These are phyloP conservation scores for Poecilobothrus nobilitatus DNA, from an alignment of 2,888 invertebrate species.

Conservation along the genomic window DNA sequence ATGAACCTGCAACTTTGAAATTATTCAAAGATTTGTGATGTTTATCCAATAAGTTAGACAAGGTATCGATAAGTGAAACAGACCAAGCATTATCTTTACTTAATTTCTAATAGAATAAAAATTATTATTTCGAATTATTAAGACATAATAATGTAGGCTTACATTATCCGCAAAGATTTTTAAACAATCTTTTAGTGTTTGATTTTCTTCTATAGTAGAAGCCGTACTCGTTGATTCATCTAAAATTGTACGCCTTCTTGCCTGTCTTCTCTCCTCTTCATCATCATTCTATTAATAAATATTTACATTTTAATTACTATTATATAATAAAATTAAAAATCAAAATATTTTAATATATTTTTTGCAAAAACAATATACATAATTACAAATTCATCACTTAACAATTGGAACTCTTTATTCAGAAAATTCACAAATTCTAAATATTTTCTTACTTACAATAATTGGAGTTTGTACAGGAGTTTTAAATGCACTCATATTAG, in stretches of 20 bases:
- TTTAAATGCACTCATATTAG: conserved; percentile 33
- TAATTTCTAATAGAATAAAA: conserved; percentile 58
- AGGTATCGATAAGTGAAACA: conserved; percentile 75
- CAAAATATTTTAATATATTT: neutral
- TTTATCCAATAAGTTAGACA: conserved; percentile 65
- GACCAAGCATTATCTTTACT: conserved; percentile 84
- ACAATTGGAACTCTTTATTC: neutral
- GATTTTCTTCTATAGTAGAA: conserved; percentile 45
- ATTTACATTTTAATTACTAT: conserved; percentile 10
- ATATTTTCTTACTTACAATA: conserved; percentile 17
- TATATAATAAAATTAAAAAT: neutral
- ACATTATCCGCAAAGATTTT: conserved; percentile 75
- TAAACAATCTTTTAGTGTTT: conserved; percentile 65
- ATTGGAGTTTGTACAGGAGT: conserved; percentile 18
- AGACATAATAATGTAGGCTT: conserved; percentile 30
- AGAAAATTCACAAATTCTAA: neutral
- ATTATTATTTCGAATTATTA: neutral
- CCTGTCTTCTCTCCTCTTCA: conserved; percentile 51
- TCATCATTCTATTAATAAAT: conserved; percentile 47
- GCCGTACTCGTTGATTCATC: conserved; percentile 23
- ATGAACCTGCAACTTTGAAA: conserved; percentile 72
- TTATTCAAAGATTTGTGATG: conserved; percentile 62
- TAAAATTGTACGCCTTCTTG: conserved; percentile 33
- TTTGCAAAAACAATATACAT: neutral
- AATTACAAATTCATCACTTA: neutral